Evolutionary conservation across 1,140 invertebrate species (phyloP), one percentile per base, ranked within the genome.

Genomic region (Brachionus paranguensis): DNA sequence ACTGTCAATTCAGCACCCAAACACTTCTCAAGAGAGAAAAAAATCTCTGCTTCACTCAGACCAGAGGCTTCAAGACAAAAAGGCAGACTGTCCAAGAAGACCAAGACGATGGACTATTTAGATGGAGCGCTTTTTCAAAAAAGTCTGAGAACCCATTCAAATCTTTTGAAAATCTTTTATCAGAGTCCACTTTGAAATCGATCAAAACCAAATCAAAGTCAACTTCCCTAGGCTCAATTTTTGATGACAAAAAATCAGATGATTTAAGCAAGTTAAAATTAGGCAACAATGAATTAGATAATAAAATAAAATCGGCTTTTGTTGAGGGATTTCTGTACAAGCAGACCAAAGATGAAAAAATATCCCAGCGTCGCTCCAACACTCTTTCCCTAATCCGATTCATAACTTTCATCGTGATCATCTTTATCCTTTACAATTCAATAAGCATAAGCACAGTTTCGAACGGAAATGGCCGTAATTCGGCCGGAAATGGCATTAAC

Each of bases 391-490:
- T 85, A 17, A 33, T 60, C 43, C 50, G 76, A 14, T 68, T 45
- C 47, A 76, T 29, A n/a, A 45, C 27, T 12, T 64, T 74, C 41
- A 45, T 78, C 1, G 68, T 85, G 8, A 85, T 70, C 43, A 37
- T 65, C 17, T 84, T 86, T 85, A 85, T 37, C 84, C 85, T 11
- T 85, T 86, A 70, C 53, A 76, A 64, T 83, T 85, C 53, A 70
- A 84, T 27, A 84, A 78, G 55, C 84, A 85, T 81, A 65, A 90
- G 88, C 87, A 85, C 88, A 64, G 60, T 84, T 17, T 60, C 78
- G 29, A 41, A 41, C 41, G 64, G 53, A 1, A 81, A 81, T 64
- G 53, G 78, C 7, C 20, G 53, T 8, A 81, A 81, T 47, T 27
- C 20, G 2, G 2, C n/a, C 43, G 27, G 43, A 10, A 76, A 50